Evolutionary conservation across 1,140 invertebrate genomes (phyloP).

Genomic region (Lamellibrachia luymesi): DNA sequence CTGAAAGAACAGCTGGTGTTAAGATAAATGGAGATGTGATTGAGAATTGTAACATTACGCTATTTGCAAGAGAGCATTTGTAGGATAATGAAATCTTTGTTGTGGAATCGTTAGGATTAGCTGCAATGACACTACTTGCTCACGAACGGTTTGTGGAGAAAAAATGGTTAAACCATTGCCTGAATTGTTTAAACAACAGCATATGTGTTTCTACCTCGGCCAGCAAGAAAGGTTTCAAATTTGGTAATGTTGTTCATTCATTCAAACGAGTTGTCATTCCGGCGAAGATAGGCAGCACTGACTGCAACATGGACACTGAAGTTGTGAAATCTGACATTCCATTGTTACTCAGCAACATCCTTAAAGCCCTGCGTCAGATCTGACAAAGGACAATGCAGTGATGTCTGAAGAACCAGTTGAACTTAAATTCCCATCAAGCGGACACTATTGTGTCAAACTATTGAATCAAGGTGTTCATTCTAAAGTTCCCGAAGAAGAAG

Average conservation of each 20-base stretch:
- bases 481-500: background rate
- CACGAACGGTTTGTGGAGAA: conserved; percentile 21
- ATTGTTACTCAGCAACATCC: conserved; percentile 30
- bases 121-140: conserved; percentile 30
- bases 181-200: background rate
- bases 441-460: conserved; percentile 30
- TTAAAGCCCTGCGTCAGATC: conserved; percentile 26
- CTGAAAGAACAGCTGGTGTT: background rate
- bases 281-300: conserved; percentile 27
- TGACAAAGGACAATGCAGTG: conserved; percentile 26
- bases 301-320: conserved; percentile 30
- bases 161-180: conserved; percentile 18
- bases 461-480: background rate
- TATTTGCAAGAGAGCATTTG: conserved; percentile 21
- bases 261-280: conserved; percentile 27
- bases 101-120: conserved; percentile 26
- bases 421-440: conserved; percentile 31
- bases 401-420: conserved; percentile 30
- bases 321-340: conserved; percentile 30
- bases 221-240: conserved; percentile 27
- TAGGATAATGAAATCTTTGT: conserved; percentile 22
- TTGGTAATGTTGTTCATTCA: conserved; percentile 32
- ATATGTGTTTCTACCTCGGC: background rate
- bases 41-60: conserved; percentile 27
- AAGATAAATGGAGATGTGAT: background rate